Evolutionary conservation across 2,888 invertebrate species (phyloP).

Genomic region (Rhyacophila evoluta): DNA sequence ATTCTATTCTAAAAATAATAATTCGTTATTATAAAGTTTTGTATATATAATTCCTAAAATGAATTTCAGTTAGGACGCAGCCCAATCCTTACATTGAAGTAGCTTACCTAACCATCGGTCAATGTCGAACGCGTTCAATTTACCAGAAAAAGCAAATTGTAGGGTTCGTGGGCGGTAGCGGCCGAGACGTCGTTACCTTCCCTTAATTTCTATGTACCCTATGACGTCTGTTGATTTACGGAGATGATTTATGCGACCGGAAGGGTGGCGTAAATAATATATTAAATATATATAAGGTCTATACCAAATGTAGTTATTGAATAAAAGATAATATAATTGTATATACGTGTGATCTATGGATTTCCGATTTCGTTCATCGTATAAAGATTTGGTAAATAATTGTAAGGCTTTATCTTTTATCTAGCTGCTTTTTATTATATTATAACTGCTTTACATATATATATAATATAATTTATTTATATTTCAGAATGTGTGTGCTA

Average conservation of each 20-base stretch:
- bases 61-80: background rate
- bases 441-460: no score
- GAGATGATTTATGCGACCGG: slow-evolving; percentile 7
- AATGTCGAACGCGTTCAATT: slow-evolving; percentile 47
- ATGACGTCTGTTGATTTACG: slow-evolving; percentile 26
- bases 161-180: slow-evolving; percentile 26
- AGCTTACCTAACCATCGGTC: slow-evolving; percentile 40
- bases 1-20: background rate
- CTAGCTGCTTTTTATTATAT: no score
- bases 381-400: no score
- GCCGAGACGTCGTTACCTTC: slow-evolving; percentile 5
- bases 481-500: no score
- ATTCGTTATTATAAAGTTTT: no score
- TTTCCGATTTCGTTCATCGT: background rate
- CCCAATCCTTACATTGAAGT: background rate
- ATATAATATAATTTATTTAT: no score
- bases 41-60: no score
- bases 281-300: slow-evolving; percentile 11
- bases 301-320: background rate
- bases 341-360: background rate
- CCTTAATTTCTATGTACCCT: slow-evolving; percentile 20
- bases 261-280: slow-evolving; percentile 6
- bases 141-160: slow-evolving; percentile 45
- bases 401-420: no score
- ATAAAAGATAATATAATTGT: slow-evolving; percentile 20